Percentiles rank a stretch among this genome's conserved stretches.
These are phyloP conservation scores for Laspeyria flexula DNA, from an alignment of 2,888 invertebrate genomes.

Conservation along the genomic window DNA sequence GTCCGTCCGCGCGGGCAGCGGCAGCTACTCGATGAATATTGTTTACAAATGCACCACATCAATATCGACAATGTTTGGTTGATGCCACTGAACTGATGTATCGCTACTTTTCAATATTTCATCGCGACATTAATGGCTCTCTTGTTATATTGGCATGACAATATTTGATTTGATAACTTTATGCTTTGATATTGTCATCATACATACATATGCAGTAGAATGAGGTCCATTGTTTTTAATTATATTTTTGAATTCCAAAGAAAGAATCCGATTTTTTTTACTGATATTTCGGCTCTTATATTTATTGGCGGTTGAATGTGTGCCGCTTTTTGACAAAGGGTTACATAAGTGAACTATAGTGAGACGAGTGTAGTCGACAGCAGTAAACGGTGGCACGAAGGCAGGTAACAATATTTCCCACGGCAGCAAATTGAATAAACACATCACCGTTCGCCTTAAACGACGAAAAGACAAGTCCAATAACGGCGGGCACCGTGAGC, in stretches of 20 bases:
- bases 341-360: conserved; percentile 35
- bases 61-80: conserved; percentile 69
- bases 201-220: neutral
- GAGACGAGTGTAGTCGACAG: conserved; percentile 50
- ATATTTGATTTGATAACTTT: conserved; percentile 29
- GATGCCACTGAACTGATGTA: conserved; percentile 56
- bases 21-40: conserved; percentile 60
- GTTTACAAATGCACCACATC: conserved; percentile 73
- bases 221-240: too few relatives aligned
- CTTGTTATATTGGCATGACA: conserved; percentile 24
- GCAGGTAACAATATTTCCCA: conserved; percentile 79
- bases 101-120: conserved; percentile 45
- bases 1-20: conserved; percentile 48
- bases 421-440: conserved; percentile 83
- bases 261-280: too few relatives aligned
- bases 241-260: too few relatives aligned
- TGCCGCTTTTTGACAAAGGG: conserved; percentile 6
- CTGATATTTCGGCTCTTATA: too few relatives aligned
- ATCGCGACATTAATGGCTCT: conserved; percentile 31
- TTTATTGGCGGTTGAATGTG: neutral
- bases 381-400: conserved; percentile 61
- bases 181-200: neutral
- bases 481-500: conserved; percentile 67
- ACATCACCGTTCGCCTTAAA: conserved; percentile 80
- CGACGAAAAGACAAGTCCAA: conserved; percentile 82